Conservation (phyloP, 2,797 vertebrate species). For the Micrastur ruficollis region DNA sequence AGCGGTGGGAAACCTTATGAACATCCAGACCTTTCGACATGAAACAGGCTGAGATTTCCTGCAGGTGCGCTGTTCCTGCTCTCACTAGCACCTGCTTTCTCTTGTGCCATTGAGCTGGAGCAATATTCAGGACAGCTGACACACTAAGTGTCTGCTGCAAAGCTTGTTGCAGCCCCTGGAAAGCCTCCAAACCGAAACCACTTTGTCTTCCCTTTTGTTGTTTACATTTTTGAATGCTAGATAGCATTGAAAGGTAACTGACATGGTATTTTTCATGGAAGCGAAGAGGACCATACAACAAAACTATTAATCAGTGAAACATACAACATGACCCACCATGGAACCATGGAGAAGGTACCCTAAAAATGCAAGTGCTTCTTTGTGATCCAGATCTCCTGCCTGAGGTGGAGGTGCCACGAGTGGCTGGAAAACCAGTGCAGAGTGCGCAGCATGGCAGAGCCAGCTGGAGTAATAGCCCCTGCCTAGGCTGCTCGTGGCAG, state of each 20-base stretch:
- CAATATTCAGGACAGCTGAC: neutral
- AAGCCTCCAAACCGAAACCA: neutral
- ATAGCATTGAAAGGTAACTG: neutral
- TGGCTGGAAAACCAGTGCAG: fast-evolving
- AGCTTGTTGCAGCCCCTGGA: neutral
- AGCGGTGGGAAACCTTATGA: neutral
- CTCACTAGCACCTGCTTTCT: neutral
- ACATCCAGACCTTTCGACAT: fast-evolving
- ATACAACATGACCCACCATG: neutral
- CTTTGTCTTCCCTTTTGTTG: neutral
- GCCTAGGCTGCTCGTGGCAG: neutral
- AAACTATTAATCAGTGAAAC: neutral
- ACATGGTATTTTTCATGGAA: neutral
- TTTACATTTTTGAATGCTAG: neutral
- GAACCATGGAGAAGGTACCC: neutral
- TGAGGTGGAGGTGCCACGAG: neutral
- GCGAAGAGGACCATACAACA: fast-evolving
- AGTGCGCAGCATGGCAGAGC: fast-evolving
- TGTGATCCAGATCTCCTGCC: neutral
- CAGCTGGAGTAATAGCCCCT: fast-evolving
- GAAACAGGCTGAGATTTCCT: neutral
- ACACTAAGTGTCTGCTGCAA: neutral
- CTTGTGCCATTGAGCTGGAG: neutral
- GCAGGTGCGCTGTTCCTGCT: neutral
- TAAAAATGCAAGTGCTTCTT: neutral